Evolutionary conservation across 2,113 vertebrate species (phyloP).

Genomic region (Acrocephalus arundinaceus): DNA sequence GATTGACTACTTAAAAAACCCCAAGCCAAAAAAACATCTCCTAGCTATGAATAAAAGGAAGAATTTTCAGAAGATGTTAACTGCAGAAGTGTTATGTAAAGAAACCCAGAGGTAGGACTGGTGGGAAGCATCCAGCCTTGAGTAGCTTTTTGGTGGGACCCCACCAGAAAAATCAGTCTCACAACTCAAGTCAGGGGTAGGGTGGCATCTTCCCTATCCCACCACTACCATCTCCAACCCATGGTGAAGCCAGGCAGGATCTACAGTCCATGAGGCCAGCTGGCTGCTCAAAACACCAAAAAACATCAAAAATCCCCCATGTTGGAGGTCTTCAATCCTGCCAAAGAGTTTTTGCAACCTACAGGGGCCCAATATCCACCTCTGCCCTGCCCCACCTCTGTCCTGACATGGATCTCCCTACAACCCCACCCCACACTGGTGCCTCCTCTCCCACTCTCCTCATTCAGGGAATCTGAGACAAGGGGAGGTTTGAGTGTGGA

Average conservation of each 20-base stretch:
- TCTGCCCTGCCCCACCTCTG: background rate
- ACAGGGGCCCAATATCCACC: rapidly evolving
- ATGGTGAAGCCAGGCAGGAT: background rate
- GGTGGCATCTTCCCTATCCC: background rate
- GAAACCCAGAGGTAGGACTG: background rate
- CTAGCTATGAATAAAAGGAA: background rate
- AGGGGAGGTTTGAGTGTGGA: background rate
- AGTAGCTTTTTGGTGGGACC: background rate
- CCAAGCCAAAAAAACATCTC: background rate
- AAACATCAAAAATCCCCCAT: background rate
- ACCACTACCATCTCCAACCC: background rate
- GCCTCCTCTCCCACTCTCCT: background rate
- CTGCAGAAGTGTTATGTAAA: background rate
- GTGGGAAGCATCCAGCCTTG: background rate
- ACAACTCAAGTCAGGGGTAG: background rate
- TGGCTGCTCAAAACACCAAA: background rate
- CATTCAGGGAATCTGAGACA: background rate
- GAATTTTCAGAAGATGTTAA: constrained; percentile 35
- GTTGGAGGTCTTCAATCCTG: background rate
- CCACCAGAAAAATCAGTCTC: rapidly evolving
- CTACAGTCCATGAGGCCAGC: too few relatives aligned
- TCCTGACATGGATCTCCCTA: rapidly evolving
- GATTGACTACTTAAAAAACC: background rate
- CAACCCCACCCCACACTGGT: rapidly evolving
- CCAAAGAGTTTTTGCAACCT: background rate